Conservation (phyloP, 2,888 invertebrate genomes). For the Cataglyphis cursor region DNA sequence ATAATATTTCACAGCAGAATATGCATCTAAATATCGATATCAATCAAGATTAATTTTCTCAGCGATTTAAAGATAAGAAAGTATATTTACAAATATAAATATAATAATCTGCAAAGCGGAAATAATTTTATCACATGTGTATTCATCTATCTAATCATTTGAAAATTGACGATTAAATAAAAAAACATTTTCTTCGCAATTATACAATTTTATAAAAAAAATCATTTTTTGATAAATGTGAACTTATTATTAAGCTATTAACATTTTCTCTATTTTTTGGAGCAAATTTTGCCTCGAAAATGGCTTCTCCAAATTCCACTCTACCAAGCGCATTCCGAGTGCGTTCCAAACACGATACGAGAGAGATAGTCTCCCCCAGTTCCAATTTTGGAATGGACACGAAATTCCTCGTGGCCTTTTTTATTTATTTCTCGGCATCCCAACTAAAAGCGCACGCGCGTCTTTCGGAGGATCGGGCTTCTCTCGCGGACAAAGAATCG, state of each 20-base stretch:
- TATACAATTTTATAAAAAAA: background rate
- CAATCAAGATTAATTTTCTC: background rate
- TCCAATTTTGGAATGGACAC: slow-evolving; percentile 70
- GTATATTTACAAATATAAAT: background rate
- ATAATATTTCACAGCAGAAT: background rate
- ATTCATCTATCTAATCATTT: background rate
- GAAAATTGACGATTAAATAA: background rate
- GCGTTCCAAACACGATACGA: slow-evolving; percentile 7
- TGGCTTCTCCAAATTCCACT: slow-evolving; percentile 18
- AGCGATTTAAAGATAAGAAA: background rate
- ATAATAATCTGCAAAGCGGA: background rate
- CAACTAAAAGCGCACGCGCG: slow-evolving; percentile 61
- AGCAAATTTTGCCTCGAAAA: background rate
- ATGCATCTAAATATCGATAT: background rate
- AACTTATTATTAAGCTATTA: background rate
- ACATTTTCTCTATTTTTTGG: background rate
- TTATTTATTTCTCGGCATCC: slow-evolving; percentile 42
- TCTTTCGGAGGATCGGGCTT: background rate
- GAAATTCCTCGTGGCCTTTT: slow-evolving; percentile 61
- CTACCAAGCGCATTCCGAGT: slow-evolving; percentile 2
- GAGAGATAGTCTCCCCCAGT: slow-evolving; percentile 53
- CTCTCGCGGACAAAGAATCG: slow-evolving; percentile 74
- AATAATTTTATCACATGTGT: background rate
- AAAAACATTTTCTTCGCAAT: background rate
- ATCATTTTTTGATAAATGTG: background rate